Conservation (phyloP, 2,113 vertebrate genomes). For the Eulemur macaco region DNA sequence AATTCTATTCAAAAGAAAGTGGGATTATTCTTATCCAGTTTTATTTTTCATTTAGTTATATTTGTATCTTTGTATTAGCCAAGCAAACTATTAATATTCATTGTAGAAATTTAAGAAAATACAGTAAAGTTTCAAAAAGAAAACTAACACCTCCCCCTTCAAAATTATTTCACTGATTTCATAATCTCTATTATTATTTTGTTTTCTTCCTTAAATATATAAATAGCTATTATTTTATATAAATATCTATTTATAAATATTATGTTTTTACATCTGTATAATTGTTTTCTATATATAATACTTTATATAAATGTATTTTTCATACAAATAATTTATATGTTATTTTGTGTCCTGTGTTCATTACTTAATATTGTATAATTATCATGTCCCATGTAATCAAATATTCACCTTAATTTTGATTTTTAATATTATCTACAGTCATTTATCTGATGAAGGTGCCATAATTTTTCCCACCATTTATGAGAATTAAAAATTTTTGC, state of each 20-base stretch:
- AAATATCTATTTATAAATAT: background rate
- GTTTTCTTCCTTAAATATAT: background rate
- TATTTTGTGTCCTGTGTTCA: background rate
- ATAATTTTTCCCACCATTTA: background rate
- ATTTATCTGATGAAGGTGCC: background rate
- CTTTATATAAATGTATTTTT: background rate
- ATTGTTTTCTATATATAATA: background rate
- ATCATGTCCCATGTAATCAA: background rate
- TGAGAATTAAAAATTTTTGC: background rate
- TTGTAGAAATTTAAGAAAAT: conserved; percentile 42
- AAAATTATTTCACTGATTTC: conserved; percentile 46
- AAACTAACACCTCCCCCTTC: background rate
- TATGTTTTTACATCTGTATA: background rate
- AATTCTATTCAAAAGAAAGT: background rate
- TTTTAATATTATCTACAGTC: background rate
- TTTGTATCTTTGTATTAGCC: background rate
- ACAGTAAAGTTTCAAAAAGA: conserved; percentile 13
- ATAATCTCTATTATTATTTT: background rate
- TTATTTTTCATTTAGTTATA: conserved; percentile 32
- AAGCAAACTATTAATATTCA: background rate
- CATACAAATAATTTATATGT: background rate
- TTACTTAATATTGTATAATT: background rate
- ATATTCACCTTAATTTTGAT: background rate
- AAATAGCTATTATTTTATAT: background rate
- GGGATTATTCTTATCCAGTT: background rate